These are phyloP conservation scores for Clepsis dumicolana DNA, from an alignment of 2,888 invertebrate species.

Conservation along the genomic window DNA sequence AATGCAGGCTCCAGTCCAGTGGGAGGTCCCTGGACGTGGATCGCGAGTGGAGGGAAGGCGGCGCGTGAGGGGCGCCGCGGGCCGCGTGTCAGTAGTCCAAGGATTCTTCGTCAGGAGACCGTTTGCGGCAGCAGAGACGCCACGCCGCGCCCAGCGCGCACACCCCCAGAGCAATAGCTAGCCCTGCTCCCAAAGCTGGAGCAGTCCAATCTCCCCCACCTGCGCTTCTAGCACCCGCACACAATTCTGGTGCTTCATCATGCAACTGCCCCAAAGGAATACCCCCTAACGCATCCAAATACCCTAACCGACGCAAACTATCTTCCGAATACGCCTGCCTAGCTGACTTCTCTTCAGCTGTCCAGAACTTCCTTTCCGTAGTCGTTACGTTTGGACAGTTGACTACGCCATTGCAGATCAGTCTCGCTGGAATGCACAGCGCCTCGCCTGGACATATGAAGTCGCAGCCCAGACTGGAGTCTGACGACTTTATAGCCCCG, in stretches of 20 bases:
- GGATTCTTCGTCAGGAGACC: slow-evolving; percentile 86
- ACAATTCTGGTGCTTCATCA: slow-evolving; percentile 92
- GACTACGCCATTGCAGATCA: slow-evolving; percentile 94
- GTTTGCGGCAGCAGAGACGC: slow-evolving; percentile 87
- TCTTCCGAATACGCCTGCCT: slow-evolving; percentile 86
- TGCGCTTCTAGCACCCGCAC: slow-evolving; percentile 83
- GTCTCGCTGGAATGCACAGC: slow-evolving; percentile 92
- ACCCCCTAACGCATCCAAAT: slow-evolving; percentile 78
- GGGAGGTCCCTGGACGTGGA: slow-evolving; percentile 77
- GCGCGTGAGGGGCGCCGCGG: slow-evolving; percentile 81
- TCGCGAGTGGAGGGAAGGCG: slow-evolving; percentile 77
- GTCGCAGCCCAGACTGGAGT: slow-evolving; percentile 88
- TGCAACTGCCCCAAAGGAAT: slow-evolving; percentile 84
- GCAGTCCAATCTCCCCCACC: slow-evolving; percentile 87
- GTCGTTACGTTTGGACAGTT: slow-evolving; percentile 93
- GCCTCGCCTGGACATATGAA: slow-evolving; percentile 95
- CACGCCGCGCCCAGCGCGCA: slow-evolving; percentile 87
- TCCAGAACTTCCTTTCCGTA: slow-evolving; percentile 80
- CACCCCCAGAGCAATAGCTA: slow-evolving; percentile 85
- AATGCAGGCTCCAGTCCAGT: slow-evolving; percentile 84
- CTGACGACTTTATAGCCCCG: slow-evolving; percentile 68
- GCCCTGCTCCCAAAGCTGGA: slow-evolving; percentile 86
- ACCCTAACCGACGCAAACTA: slow-evolving; percentile 86
- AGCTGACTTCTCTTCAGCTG: slow-evolving; percentile 80
- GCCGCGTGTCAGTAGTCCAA: slow-evolving; percentile 88